Evolutionary conservation across 2,113 vertebrate species (phyloP), one percentile per base, ranked within the genome.

Genomic region (Phrynocephalus versicolor): DNA sequence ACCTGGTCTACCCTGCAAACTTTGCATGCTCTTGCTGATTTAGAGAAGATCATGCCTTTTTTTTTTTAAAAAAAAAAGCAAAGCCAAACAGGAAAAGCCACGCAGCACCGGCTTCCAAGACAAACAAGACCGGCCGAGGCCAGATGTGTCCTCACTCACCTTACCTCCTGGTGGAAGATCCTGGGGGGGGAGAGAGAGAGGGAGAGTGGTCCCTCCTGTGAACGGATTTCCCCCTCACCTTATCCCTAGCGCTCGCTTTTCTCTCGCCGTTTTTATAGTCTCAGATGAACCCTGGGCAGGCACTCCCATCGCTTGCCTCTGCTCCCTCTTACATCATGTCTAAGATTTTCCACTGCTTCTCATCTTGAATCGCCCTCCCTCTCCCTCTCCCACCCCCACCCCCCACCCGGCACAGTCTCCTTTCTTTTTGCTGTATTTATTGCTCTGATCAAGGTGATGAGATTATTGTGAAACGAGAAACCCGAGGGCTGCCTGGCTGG

Each of bases 251-350:
- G 76, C 81, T 89, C 89, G 87, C 82, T 87, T 92, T 89, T 60
- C 91, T 92, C 86, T 82, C 91, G 85, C 93, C 92, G 84, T 70
- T 93, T 95, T 92, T 94, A 91, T 94, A 94, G 88, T 88, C 92
- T 86, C 82, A 88, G 90, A 67, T 90, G 87, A 82, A 93, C 67
- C 60, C 86, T 73, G 91, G 18, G 23, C 21, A 64, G 91, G 93
- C 91, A 94, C 83, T 94, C 95, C 90, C 91, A 90, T 95, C 95
- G 94, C 45, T 95, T 96, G 96, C 92, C 92, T 95, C 86, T 90
- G 90, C 93, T 96, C 94, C 95, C 93, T 96, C 94, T 97, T 97
- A 97, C 97, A 96, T 97, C 96, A 97, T 90, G 96, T 95, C 95
- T 95, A 94, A 95, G 95, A 96, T 96, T 96, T 97, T 96, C 97